Evolutionary conservation across 2,113 vertebrate genomes (phyloP).

Genomic region (Probosciger aterrimus): DNA sequence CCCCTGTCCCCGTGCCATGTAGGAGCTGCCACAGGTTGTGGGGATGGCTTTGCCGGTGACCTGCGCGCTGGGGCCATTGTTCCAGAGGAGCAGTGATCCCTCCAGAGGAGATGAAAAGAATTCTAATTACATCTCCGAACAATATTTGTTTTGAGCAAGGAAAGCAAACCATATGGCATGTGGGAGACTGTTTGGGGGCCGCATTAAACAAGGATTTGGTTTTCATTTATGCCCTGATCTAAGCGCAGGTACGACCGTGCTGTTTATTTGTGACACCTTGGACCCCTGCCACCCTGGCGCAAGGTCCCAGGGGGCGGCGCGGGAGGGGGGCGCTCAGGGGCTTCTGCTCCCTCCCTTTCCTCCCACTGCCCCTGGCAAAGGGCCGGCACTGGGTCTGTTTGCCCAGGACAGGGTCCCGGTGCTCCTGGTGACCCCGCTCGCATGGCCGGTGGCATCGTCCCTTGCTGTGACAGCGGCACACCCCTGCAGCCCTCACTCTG

Average conservation of each 20-base stretch:
- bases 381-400: rapidly evolving
- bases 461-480: rapidly evolving
- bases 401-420: neutral
- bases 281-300: rapidly evolving
- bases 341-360: neutral
- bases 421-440: rapidly evolving
- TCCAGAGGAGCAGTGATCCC: neutral
- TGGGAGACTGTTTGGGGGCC: neutral
- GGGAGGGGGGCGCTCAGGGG: rapidly evolving
- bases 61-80: neutral
- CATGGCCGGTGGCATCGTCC: rapidly evolving
- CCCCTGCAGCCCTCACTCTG: neutral
- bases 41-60: neutral
- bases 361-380: neutral
- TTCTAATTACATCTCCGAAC: conserved; percentile 62
- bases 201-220: neutral
- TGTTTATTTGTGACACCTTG: neutral
- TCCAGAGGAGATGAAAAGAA: conserved; percentile 61
- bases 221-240: neutral
- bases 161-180: conserved; percentile 48
- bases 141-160: conserved; percentile 61
- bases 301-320: rapidly evolving
- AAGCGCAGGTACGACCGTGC: rapidly evolving
- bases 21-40: rapidly evolving
- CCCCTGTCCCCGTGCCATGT: rapidly evolving